Evolutionary conservation across 2,888 invertebrate genomes (phyloP), one percentile per base, ranked within the genome.

Genomic region (Schizotus pectinicornis): DNA sequence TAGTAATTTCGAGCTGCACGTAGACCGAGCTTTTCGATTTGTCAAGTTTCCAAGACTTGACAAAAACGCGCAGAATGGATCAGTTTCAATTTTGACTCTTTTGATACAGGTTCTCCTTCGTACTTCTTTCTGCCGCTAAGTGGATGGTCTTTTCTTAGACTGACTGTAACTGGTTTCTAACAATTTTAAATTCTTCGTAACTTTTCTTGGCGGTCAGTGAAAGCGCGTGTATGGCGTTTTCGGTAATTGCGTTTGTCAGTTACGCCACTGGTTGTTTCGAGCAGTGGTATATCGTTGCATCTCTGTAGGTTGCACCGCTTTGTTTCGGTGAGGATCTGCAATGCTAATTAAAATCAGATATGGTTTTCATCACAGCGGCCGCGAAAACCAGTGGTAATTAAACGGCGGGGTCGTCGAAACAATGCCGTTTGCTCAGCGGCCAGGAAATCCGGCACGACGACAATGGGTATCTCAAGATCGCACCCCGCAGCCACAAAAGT

Each of bases 301-400:
- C 11, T n/a, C 1, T 31, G 31, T 33, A 31, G 9, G 6, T 32
- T 22, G 43, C 9, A 32, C 30, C 30, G 45, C 45, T 64, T 22
- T 62, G 69, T 66, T 62, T 55, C 51, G 62, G 58, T 57, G 51
- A 59, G n/a, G 65, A 69, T 68, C 64, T 68, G 62, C 67, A 68
- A 65, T 67, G 64, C 59, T 67, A 70, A 70, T 67, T 67, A 66
- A 68, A 65, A 67, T 65, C 66, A 66, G 62, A 69, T 69, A 62
- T 35, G 34, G 52, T 45, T 54, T 45, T 51, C 54, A 54, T 37
- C 49, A 53, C 5, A 22, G 55, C 47, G 51, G 54, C 52, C 52
- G 32, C 55, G 53, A 47, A 45, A 60, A 57, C 50, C 57, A 61
- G 49, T 43, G 41, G 56, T 61, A 61, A 63, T 63, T 61, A 61